Base-by-base conservation (phyloP, 2,888 invertebrate genomes). In the Scaptomyza reducta region DNA sequence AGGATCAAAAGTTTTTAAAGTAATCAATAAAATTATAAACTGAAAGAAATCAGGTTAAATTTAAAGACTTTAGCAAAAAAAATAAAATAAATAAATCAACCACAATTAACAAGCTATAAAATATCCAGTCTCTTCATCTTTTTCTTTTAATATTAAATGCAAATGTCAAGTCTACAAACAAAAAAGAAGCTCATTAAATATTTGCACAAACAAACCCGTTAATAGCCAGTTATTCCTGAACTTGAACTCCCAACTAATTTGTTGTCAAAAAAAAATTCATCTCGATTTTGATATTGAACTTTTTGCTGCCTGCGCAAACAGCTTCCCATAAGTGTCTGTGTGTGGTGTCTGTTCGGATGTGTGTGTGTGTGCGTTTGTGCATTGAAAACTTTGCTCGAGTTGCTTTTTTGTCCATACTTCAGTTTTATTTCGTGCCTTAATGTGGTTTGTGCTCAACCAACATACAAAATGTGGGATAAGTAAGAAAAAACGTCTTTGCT, bases 261-360 rank as follows among this genome's bases (percentile, higher is more conserved):
- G 13, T 5, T 5, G n/a, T 41, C 35, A 14, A 38, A 14, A 38
- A 38, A 35, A 10, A 44, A 53, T 11, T 49, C 40, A 62, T 58
- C 50, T 58, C 45, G 25, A 60, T 5, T 41, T 61, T 18, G 31
- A 33, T 16, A 35, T 27, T n/a, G 58, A 35, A 35, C 22, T 33
- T n/a, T 40, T 62, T 73, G 72, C 38, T 59, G 74, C 69, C 74
- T 72, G 72, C 55, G 38, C 54, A 45, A 59, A 38, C 69, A 63
- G 72, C 74, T 63, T 73, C 63, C 41, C 40, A 66, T 27, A 14
- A 38, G 51, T 44, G 33, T 11, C n/a, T 40, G n/a, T 47, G 10
- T 60, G 45, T 35, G 4, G 3, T 57, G 14, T 22, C 1, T 47
- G n/a, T 54, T 6, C 3, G 18, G 4, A 0, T 51, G 9, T 29